These are phyloP conservation scores for Apteryx mantelli DNA, from an alignment of 2,113 vertebrate genomes.

Conservation along the genomic window DNA sequence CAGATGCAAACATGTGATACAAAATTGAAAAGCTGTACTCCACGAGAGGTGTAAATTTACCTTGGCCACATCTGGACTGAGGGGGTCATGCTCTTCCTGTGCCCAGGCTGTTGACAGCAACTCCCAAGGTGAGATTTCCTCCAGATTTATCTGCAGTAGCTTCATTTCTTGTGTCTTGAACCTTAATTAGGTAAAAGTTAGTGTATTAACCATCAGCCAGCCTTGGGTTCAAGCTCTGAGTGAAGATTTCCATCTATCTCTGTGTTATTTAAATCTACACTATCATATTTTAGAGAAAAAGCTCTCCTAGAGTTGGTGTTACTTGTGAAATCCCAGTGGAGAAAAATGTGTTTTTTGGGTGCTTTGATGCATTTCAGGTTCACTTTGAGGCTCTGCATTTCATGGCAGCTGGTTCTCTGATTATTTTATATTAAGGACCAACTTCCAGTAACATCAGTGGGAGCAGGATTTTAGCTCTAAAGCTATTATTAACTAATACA, in stretches of 20 bases:
- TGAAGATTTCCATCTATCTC: background rate
- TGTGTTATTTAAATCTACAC: background rate
- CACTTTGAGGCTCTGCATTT: slow-evolving; percentile 7
- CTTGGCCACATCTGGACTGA: background rate
- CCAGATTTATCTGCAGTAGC: background rate
- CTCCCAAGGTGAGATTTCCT: background rate
- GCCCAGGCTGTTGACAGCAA: background rate
- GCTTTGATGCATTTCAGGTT: slow-evolving; percentile 13
- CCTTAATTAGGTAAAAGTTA: background rate
- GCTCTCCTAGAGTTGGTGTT: background rate
- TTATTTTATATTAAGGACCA: slow-evolving; percentile 65
- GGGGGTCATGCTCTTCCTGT: background rate
- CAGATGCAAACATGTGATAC: background rate
- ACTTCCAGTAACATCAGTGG: slow-evolving; percentile 62
- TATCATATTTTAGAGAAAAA: background rate
- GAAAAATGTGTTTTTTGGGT: background rate
- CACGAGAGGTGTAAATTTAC: background rate
- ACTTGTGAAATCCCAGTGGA: background rate
- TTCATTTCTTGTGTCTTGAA: background rate
- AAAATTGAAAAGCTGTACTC: background rate
- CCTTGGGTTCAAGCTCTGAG: background rate
- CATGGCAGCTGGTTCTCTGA: slow-evolving; percentile 59
- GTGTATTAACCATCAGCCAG: background rate
- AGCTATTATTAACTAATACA: slow-evolving; percentile 71
- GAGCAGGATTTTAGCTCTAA: slow-evolving; percentile 64